These are phyloP conservation scores for Diorhabda elongata DNA, from an alignment of 1,140 invertebrate species.

Conservation along the genomic window DNA sequence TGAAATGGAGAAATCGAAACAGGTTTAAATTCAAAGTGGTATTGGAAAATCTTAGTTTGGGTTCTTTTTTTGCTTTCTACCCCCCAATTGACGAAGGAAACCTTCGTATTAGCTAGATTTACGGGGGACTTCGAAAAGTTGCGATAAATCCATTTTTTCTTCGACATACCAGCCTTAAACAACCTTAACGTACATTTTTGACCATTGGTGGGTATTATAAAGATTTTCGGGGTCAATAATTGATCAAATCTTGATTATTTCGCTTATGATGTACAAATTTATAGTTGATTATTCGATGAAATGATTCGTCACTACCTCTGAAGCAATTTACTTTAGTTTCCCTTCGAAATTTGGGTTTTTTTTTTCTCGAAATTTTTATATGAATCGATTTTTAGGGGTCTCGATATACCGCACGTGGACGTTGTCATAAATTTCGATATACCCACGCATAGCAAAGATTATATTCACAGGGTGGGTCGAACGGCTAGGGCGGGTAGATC, in stretches of 20 bases:
- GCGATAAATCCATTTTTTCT: too few relatives aligned
- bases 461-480: constrained; percentile 93
- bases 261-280: constrained; percentile 10
- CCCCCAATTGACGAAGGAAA: too few relatives aligned
- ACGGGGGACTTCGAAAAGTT: too few relatives aligned
- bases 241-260: background rate
- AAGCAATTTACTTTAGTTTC: constrained; percentile 1
- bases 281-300: constrained; percentile 23
- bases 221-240: too few relatives aligned
- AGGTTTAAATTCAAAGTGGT: too few relatives aligned
- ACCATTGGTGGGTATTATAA: too few relatives aligned
- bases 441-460: constrained; percentile 93
- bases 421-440: constrained; percentile 98
- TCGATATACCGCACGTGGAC: constrained; percentile 98
- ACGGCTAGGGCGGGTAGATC: constrained; percentile 91
- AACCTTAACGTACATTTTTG: too few relatives aligned
- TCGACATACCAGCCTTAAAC: too few relatives aligned
- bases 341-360: constrained; percentile 3
- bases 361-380: background rate
- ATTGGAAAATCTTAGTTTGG: too few relatives aligned
- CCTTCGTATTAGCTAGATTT: too few relatives aligned
- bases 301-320: constrained; percentile 35
- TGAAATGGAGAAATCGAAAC: too few relatives aligned
- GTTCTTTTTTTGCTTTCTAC: too few relatives aligned
- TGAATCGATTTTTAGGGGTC: constrained; percentile 62